Base-by-base conservation (phyloP, 2,888 invertebrate species). In the Ormyrus rosae region DNA sequence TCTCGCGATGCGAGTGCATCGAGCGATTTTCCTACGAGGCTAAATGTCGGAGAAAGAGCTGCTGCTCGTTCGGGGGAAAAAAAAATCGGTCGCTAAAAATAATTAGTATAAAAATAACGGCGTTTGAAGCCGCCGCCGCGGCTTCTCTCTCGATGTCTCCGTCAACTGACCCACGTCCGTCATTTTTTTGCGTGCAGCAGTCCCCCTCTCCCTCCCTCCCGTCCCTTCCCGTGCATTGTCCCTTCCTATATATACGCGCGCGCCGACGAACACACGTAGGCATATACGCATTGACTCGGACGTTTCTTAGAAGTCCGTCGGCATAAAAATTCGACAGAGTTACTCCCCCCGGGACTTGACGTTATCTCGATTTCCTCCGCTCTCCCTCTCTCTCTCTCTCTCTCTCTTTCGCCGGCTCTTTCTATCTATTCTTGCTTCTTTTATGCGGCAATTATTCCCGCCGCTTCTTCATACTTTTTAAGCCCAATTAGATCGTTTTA, bases 271-370 rank as follows among this genome's bases (percentile, higher is more conserved):
- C 72, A 68, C 72, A 69, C 73, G 73, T 69, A 48, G 46, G 19
- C 64, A 48, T 55, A 34, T 46, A 69, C 10, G 53, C 79, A 74
- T 56, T 51, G 72, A 55, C 70, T 50, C 70, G 55, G 61, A 63
- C 58, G 73, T 48, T 80, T 80, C 76, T 75, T 65, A 76, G 75
- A 79, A 83, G 74, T 45, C 56, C 45, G 80, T 58, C 69, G 82
- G 80, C 78, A 81, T 82, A 81, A 77, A 81, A 82, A 80, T 80
- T 74, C 79, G 83, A 82, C 81, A 74, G 81, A 81, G 78, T 71
- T 75, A 73, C 72, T 81, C 73, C 64, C 75, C 76, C 76, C 45
- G 60, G 65, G 60, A 60, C 58, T 69, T 71, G 71, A 80, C 80
- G 75, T 80, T 75, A 75, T 80, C 75, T 70, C 71, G 69, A 56